These are phyloP conservation scores for Mustela nigripes DNA, from an alignment of 2,113 vertebrate genomes.

Conservation along the genomic window DNA sequence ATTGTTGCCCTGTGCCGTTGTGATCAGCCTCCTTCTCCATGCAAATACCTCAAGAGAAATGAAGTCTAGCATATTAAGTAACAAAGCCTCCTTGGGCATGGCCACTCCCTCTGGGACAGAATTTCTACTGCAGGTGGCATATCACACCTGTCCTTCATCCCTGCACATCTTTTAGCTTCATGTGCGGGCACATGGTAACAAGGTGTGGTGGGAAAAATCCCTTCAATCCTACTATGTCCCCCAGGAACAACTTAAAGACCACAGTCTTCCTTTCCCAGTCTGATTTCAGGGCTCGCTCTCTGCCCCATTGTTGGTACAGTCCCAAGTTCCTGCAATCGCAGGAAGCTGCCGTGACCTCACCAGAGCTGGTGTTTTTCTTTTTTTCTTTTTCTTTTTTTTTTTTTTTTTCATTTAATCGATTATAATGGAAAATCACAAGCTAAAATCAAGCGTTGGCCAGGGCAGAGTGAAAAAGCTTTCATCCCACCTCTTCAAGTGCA, in stretches of 20 bases:
- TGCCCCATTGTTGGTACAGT: not conserved
- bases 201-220: fast-evolving
- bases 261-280: fast-evolving
- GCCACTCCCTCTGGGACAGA: not conserved
- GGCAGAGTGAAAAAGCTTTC: slow-evolving; percentile 46
- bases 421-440: slow-evolving; percentile 56
- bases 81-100: fast-evolving
- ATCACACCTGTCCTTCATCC: no score
- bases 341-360: not conserved
- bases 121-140: fast-evolving
- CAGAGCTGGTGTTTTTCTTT: not conserved
- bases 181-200: not conserved
- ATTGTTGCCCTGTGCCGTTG: not conserved
- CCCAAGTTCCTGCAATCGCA: not conserved
- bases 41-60: not conserved
- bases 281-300: not conserved
- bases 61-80: no score
- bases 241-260: not conserved
- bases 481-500: not conserved
- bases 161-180: not conserved
- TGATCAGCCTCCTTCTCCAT: not conserved
- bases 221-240: fast-evolving
- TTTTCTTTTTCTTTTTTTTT: not conserved
- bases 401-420: slow-evolving; percentile 5
- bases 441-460: not conserved